These are phyloP conservation scores for Acrossocheilus fasciatus DNA, from an alignment of 2,797 vertebrate species.

Conservation along the genomic window DNA sequence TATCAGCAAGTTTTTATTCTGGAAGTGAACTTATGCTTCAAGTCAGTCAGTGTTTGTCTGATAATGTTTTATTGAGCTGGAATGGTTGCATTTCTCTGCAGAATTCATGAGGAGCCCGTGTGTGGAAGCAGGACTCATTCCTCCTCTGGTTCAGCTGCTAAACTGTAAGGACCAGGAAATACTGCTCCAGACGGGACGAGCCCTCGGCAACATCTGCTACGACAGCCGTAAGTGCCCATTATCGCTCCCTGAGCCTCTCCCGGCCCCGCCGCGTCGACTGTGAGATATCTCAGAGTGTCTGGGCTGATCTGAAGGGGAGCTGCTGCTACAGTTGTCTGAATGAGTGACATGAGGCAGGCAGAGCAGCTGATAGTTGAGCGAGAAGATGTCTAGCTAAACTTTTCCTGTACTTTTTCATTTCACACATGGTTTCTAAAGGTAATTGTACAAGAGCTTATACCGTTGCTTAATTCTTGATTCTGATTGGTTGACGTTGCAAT, in stretches of 20 bases:
- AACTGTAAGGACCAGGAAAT: constrained; percentile 95
- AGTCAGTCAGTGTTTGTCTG: neutral
- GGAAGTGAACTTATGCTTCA: neutral
- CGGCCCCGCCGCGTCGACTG: neutral
- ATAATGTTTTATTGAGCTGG: neutral
- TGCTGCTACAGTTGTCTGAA: constrained; percentile 11
- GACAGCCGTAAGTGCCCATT: constrained; percentile 94
- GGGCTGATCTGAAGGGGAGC: constrained; percentile 24
- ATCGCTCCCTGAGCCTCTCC: constrained; percentile 11
- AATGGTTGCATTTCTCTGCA: constrained; percentile 60
- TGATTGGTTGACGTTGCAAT: neutral
- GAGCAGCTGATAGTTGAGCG: constrained; percentile 9
- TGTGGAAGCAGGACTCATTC: constrained; percentile 93
- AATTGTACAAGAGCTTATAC: neutral
- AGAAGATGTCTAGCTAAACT: constrained; percentile 14
- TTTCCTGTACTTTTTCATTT: constrained; percentile 4
- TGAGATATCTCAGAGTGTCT: constrained; percentile 27
- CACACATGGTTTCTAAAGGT: neutral
- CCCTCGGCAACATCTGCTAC: constrained; percentile 98
- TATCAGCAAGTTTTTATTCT: too few species aligned
- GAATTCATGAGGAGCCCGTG: constrained; percentile 96
- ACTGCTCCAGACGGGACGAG: constrained; percentile 95
- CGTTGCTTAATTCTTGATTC: neutral
- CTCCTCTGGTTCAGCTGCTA: constrained; percentile 92
- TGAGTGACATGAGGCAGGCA: constrained; percentile 11